Percentiles rank a stretch among this genome's conserved stretches.
phyloP scores from a whole-genome alignment of 2,888 invertebrate species.

The Pachymerium ferrugineum region DNA sequence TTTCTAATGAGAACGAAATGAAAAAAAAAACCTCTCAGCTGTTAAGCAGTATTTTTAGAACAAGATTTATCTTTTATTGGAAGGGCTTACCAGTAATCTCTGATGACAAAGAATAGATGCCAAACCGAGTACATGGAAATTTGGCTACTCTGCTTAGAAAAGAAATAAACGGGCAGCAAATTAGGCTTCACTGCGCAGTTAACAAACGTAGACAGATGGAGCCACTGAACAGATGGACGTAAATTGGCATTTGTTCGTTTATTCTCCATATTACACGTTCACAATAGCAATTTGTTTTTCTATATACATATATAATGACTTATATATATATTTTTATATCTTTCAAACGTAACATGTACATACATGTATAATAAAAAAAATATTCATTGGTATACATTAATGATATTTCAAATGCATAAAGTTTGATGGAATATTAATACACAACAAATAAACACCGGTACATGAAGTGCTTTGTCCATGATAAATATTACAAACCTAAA shows the following conservation, averaged over 20 bases:
- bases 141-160: conserved; percentile 19
- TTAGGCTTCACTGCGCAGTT: conserved; percentile 2
- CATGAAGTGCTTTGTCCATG: not conserved
- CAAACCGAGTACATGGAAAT: conserved; percentile 24
- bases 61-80: conserved; percentile 3
- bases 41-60: not conserved
- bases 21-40: not conserved
- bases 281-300: not conserved
- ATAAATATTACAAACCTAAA: too few species aligned
- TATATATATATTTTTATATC: conserved; percentile 4
- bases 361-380: conserved; percentile 11
- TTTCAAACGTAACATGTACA: conserved; percentile 4
- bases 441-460: not conserved
- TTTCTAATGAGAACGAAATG: not conserved
- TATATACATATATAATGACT: not conserved
- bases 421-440: not conserved
- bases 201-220: not conserved
- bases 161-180: not conserved
- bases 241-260: not conserved
- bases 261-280: conserved; percentile 14
- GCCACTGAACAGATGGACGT: too few species aligned
- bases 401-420: conserved; percentile 4
- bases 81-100: conserved; percentile 25
- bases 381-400: conserved; percentile 3
- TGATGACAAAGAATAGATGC: conserved; percentile 19